Conservation (phyloP, 2,888 invertebrate genomes). For the Uropetala carovei region DNA sequence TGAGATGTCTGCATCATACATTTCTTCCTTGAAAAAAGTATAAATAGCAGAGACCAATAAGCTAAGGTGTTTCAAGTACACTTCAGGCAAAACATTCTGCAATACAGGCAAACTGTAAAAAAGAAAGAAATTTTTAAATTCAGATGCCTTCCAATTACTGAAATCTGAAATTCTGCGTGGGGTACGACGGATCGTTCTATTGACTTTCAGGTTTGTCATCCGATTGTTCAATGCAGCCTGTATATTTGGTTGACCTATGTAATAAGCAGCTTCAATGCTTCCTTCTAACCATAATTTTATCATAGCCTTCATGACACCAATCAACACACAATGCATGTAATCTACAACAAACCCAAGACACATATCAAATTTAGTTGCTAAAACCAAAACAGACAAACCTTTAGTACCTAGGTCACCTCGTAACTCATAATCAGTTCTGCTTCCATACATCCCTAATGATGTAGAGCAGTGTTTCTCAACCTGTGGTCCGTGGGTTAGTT, state of each 20-base stretch:
- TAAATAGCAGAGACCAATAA: too few species aligned
- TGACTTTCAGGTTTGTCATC: neutral
- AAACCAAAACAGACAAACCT: neutral
- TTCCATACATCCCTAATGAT: neutral
- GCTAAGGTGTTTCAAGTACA: too few species aligned
- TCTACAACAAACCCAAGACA: neutral
- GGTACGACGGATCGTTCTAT: neutral
- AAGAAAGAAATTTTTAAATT: too few species aligned
- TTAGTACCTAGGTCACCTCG: neutral
- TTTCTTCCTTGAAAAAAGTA: too few species aligned
- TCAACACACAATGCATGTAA: neutral
- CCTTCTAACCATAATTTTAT: neutral
- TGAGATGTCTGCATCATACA: too few species aligned
- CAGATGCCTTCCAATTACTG: neutral
- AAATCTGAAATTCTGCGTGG: neutral
- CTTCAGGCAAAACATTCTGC: too few species aligned
- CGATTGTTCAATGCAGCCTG: neutral
- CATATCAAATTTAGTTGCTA: neutral
- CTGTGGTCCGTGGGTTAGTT: too few species aligned
- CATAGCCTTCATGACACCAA: neutral
- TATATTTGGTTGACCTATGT: neutral
- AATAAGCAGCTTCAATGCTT: neutral
- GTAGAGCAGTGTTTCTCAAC: neutral
- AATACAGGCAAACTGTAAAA: too few species aligned
- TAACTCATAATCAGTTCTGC: neutral